Evolutionary conservation across 2,888 invertebrate genomes (phyloP).

Genomic region (Tetropium fuscum): DNA sequence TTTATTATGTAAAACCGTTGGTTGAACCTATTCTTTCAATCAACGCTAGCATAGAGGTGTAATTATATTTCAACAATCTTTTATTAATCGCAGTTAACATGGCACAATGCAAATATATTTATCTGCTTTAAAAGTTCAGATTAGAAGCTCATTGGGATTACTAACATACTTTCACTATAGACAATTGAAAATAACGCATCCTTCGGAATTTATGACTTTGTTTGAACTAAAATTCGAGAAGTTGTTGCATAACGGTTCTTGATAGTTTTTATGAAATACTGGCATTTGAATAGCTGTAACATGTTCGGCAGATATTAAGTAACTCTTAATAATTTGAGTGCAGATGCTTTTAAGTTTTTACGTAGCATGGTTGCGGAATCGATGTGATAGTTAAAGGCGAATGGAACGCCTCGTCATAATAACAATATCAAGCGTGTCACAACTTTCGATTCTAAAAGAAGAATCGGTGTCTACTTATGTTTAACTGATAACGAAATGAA

Average conservation of each 20-base stretch:
- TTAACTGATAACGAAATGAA: no score
- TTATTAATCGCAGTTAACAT: conserved; percentile 29
- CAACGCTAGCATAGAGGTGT: no score
- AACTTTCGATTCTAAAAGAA: no score
- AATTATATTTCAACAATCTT: no score
- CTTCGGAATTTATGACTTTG: conserved; percentile 11
- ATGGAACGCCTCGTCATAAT: no score
- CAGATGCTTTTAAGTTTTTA: no score
- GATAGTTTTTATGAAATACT: conserved; percentile 12
- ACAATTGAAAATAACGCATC: conserved; percentile 16
- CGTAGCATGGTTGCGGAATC: no score
- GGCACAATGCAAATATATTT: conserved; percentile 46
- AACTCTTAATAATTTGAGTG: conserved; percentile 8
- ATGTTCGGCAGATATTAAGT: neutral
- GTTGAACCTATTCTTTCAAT: conserved; percentile 39
- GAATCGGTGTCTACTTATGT: no score
- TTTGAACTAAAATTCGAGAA: conserved; percentile 16
- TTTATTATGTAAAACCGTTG: conserved; percentile 31
- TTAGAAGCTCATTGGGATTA: no score
- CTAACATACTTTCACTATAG: conserved; percentile 38
- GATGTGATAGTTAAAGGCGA: no score
- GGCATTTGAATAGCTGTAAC: neutral
- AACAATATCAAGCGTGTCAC: no score
- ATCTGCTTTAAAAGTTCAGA: conserved; percentile 57
- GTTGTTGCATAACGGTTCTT: conserved; percentile 3